A percentile compares a stretch with the other conserved stretches of the same genome.
Evolutionary conservation across 2,797 vertebrate species (phyloP).

Genomic region (Rallus crepitans): DNA sequence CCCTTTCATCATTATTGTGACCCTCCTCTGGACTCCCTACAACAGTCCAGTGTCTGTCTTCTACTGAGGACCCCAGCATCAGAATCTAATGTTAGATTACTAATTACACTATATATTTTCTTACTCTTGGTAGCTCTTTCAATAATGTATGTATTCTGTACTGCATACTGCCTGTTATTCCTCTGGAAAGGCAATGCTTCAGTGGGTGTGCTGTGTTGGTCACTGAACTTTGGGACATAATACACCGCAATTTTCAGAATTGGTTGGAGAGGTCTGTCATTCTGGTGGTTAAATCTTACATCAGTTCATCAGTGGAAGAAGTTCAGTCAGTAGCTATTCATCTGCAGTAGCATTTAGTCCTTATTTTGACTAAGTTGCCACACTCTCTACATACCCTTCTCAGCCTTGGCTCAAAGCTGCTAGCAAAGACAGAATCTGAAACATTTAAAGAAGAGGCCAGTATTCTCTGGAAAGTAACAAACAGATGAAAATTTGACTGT

Average conservation of each 20-base stretch:
- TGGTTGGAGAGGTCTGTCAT: neutral
- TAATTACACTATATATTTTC: neutral
- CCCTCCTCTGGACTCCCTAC: too few relatives aligned
- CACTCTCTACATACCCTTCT: neutral
- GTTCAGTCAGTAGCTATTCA: neutral
- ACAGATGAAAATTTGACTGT: neutral
- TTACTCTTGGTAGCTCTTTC: neutral
- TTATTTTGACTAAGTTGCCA: neutral
- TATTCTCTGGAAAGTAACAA: neutral
- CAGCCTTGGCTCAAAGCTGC: neutral
- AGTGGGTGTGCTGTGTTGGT: accelerated
- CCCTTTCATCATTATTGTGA: too few relatives aligned
- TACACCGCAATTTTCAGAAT: neutral
- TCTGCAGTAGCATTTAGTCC: neutral
- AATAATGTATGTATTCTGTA: neutral
- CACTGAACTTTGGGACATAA: neutral
- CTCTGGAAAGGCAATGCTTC: neutral
- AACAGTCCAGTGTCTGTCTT: too few relatives aligned
- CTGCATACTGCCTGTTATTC: neutral
- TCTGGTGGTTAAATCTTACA: neutral
- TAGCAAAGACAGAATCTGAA: neutral
- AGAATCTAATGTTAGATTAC: neutral
- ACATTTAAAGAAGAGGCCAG: neutral
- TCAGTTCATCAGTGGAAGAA: neutral
- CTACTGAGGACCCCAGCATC: too few relatives aligned